A percentile compares a stretch with the other conserved stretches of the same genome.
phyloP scores from a whole-genome alignment of 2,888 invertebrate species.

The Andrena fulva region DNA sequence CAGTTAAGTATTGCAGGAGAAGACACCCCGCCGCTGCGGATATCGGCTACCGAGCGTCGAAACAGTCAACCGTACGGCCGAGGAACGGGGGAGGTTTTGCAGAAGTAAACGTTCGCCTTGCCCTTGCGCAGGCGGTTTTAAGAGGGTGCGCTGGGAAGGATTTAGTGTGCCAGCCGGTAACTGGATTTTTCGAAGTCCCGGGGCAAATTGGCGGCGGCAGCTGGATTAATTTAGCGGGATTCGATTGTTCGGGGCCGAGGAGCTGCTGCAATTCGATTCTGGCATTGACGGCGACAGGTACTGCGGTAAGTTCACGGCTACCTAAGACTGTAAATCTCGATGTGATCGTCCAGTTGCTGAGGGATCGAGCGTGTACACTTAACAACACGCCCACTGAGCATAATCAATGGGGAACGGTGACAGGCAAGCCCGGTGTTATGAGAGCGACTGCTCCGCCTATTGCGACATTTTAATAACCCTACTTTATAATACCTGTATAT shows the following conservation, averaged over 20 bases:
- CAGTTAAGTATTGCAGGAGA: neutral
- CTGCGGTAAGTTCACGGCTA: neutral
- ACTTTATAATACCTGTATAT: no score
- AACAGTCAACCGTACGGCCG: constrained; percentile 9
- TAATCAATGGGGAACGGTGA: neutral
- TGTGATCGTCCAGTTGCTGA: constrained; percentile 14
- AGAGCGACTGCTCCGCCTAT: no score
- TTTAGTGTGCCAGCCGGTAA: constrained; percentile 51
- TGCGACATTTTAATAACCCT: no score
- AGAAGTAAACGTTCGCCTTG: neutral
- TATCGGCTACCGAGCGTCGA: constrained; percentile 36
- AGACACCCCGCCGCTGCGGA: constrained; percentile 35
- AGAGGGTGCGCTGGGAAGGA: constrained; percentile 20
- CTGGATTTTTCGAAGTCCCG: constrained; percentile 39
- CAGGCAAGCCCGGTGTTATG: no score
- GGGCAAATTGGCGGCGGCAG: neutral
- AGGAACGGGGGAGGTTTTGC: neutral
- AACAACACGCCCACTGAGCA: constrained; percentile 2
- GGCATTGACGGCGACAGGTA: constrained; percentile 17
- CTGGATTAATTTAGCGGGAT: constrained; percentile 60
- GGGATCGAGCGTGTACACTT: neutral
- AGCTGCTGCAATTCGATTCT: constrained; percentile 22
- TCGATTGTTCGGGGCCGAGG: constrained; percentile 42
- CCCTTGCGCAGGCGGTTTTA: constrained; percentile 26
- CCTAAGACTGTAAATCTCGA: constrained; percentile 27